Evolutionary conservation across 2,797 vertebrate species (phyloP).

Genomic region (Spinibarbus caldwelli): DNA sequence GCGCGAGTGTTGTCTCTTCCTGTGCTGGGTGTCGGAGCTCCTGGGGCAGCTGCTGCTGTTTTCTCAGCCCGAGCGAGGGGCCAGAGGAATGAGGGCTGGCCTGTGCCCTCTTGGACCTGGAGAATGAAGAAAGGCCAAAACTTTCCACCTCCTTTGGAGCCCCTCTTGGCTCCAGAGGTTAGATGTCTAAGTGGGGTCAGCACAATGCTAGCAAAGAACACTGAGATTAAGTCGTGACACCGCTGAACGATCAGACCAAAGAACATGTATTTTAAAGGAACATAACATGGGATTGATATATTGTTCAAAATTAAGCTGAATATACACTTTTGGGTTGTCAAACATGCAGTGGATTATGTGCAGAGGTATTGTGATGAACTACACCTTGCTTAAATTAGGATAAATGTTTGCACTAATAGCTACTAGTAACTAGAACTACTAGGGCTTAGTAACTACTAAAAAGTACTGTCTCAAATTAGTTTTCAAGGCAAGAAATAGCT

Average conservation of each 20-base stretch:
- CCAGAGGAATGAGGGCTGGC: conserved; percentile 64
- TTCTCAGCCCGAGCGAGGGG: conserved; percentile 76
- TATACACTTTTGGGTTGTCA: neutral
- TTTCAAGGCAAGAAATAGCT: neutral
- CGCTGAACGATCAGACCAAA: neutral
- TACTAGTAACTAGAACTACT: neutral
- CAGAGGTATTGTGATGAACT: neutral
- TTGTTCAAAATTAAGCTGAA: neutral
- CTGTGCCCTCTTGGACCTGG: conserved; percentile 45
- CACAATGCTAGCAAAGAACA: neutral
- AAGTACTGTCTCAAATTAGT: neutral
- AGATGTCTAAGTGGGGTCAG: conserved; percentile 40
- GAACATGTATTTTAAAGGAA: neutral
- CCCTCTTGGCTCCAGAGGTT: conserved; percentile 34
- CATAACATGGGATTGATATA: neutral
- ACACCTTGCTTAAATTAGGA: neutral
- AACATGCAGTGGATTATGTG: neutral
- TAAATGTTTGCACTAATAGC: neutral
- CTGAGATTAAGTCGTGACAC: neutral
- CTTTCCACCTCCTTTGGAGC: conserved; percentile 38
- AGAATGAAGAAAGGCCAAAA: conserved; percentile 33
- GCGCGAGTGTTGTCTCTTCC: conserved; percentile 84
- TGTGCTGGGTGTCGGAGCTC: conserved; percentile 79
- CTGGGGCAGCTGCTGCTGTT: conserved; percentile 83
- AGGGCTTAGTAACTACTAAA: neutral